Evolutionary conservation across 1,140 invertebrate genomes (phyloP).

Genomic region (Bombus huntii): DNA sequence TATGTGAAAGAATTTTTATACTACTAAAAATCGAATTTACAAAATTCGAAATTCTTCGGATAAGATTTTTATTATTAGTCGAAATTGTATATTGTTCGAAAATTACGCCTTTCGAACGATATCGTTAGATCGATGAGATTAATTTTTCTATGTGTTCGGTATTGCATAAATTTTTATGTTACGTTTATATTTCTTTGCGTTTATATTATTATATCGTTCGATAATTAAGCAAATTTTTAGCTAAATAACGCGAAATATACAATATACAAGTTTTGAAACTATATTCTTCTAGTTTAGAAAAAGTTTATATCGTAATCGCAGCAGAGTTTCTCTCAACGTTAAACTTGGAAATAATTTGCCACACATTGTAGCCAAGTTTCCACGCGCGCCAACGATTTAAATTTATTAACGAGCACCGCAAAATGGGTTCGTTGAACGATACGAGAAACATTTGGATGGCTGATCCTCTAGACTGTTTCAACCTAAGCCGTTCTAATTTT

Average conservation of each 20-base stretch:
- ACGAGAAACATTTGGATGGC: constrained; percentile 21
- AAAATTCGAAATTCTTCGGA: background rate
- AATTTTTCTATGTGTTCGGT: too few relatives aligned
- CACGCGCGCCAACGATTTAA: background rate
- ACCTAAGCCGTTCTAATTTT: constrained; percentile 2
- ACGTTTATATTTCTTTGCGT: too few relatives aligned
- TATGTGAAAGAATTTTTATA: background rate
- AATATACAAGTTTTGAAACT: too few relatives aligned
- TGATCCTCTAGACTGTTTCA: background rate
- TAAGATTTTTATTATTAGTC: too few relatives aligned
- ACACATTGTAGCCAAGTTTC: background rate
- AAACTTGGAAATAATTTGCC: background rate
- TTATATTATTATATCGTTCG: background rate
- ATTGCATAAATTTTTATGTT: too few relatives aligned
- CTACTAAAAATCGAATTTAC: background rate
- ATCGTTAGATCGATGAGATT: background rate
- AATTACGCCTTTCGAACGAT: background rate
- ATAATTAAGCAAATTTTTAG: too few relatives aligned
- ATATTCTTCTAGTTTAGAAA: background rate
- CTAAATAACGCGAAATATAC: too few relatives aligned
- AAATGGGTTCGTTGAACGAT: constrained; percentile 38
- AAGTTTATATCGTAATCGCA: background rate
- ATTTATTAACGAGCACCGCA: constrained; percentile 6
- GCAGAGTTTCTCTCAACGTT: background rate
- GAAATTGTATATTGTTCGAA: too few relatives aligned